Evolutionary conservation across 2,113 vertebrate species (phyloP).

Genomic region (Nycticorax nycticorax): DNA sequence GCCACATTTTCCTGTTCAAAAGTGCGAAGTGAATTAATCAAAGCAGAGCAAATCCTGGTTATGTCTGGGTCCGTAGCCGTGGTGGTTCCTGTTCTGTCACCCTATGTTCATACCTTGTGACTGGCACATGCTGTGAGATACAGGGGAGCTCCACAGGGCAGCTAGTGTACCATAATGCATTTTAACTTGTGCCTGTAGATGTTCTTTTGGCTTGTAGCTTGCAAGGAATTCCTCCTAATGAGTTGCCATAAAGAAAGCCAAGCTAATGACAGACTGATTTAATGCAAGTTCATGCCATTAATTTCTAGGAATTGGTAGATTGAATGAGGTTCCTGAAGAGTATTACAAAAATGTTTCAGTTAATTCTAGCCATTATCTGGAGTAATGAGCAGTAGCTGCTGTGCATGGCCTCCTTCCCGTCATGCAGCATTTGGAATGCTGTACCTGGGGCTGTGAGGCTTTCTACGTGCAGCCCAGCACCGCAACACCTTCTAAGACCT

Average conservation of each 20-base stretch:
- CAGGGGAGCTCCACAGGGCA: neutral
- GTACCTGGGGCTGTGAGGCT: neutral
- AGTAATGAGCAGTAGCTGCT: constrained; percentile 44
- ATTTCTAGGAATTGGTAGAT: constrained; percentile 42
- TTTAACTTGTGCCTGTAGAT: neutral
- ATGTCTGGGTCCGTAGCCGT: neutral
- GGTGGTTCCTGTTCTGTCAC: neutral
- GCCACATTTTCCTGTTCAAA: neutral
- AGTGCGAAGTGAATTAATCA: neutral
- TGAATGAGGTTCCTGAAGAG: constrained; percentile 38
- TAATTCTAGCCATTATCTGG: constrained; percentile 31
- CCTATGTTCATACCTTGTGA: neutral
- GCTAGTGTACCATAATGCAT: neutral
- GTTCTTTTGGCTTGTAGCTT: neutral
- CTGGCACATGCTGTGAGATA: neutral
- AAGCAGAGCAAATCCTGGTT: neutral
- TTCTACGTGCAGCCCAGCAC: neutral
- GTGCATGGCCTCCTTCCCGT: neutral
- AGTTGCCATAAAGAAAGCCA: neutral
- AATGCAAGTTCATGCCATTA: constrained; percentile 46
- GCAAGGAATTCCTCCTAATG: constrained; percentile 49
- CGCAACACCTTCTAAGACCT: neutral
- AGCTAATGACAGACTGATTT: constrained; percentile 53
- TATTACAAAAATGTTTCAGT: constrained; percentile 29
- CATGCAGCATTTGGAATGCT: neutral